Evolutionary conservation across 2,888 invertebrate genomes (phyloP), one percentile per base, ranked within the genome.

Genomic region (Julus scandinavius): DNA sequence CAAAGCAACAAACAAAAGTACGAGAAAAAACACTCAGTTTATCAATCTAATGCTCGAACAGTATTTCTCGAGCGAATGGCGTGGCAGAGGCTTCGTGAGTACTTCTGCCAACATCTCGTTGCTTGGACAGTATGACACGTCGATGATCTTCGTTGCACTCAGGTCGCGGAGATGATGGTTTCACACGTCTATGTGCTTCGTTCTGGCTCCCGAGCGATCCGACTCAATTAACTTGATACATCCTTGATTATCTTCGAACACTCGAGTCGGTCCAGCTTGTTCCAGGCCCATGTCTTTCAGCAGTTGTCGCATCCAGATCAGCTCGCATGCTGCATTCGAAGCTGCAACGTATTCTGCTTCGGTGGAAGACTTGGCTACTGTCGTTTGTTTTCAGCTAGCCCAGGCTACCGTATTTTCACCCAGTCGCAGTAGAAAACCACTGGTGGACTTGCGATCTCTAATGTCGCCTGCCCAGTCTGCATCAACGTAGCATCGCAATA

Each of bases 121-220:
- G 9, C 72, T 86, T 6, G 86, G 86, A 49, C 88, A 88, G 50
- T 88, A 88, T 11, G 11, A 3, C 17, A 88, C 29, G 5, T 86
- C n/a, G 15, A 88, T 50, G 6, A 41, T 50, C 40, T 85, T 85
- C 11, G 15, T 85, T 85, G 87, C 86, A 13, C 20, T 1, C 5
- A 40, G 13, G n/a, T 88, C 86, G 5, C 87, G 49, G 7, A 88
- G 85, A 17, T 83, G 86, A 50, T 88, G 88, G 2, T 87, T 38
- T 5, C 50, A 20, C 6, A 87, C 85, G 20, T 88, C 88, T 4
- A 87, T 88, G 38, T 88, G 88, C 50, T 88, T 88, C 11, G 88
- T 88, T n/a, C 88, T 20, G 40, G 88, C 88, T 45, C 20, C 17
- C 3, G 3, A 40, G 17, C 40, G 15, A 17, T 87, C 87, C 29